These are phyloP conservation scores for Beroe forskalii DNA, from an alignment of 37 sponge, comb jelly and placozoan genomes.

Conservation along the genomic window DNA sequence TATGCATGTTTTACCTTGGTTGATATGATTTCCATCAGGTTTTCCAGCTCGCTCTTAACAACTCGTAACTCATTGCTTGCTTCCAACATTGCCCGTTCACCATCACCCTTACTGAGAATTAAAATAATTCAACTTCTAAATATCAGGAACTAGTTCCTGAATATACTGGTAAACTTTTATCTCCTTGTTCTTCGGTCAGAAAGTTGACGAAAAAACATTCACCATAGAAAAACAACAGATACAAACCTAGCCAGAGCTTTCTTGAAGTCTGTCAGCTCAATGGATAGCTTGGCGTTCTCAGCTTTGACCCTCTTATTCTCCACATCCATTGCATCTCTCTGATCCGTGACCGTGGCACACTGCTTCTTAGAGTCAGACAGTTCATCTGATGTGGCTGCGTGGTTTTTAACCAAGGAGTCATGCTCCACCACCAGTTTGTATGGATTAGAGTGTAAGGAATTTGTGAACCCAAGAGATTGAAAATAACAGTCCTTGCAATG, in stretches of 20 bases:
- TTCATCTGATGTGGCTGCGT: neutral
- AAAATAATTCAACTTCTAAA: no score
- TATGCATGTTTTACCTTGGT: no score
- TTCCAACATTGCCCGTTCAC: slow-evolving; percentile 47
- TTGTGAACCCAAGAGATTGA: no score
- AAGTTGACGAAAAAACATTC: no score
- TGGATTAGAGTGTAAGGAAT: no score
- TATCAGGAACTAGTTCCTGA: no score
- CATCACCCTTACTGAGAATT: slow-evolving; percentile 59
- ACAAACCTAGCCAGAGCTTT: slow-evolving; percentile 52
- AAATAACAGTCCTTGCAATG: no score
- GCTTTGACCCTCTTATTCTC: slow-evolving; percentile 52
- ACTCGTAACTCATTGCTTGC: slow-evolving; percentile 56
- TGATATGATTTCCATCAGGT: slow-evolving; percentile 55
- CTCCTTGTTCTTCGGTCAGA: no score
- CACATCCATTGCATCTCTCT: slow-evolving; percentile 25
- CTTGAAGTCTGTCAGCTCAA: slow-evolving; percentile 62
- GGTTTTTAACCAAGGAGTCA: neutral
- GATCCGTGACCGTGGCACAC: neutral
- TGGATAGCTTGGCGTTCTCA: slow-evolving; percentile 58
- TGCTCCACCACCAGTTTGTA: slow-evolving; percentile 36
- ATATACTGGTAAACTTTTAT: no score
- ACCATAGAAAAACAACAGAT: no score
- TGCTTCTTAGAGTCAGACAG: neutral
- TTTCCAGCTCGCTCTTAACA: slow-evolving; percentile 31